These are phyloP conservation scores for Polyergus mexicanus DNA, from an alignment of 1,140 invertebrate species.

Conservation along the genomic window DNA sequence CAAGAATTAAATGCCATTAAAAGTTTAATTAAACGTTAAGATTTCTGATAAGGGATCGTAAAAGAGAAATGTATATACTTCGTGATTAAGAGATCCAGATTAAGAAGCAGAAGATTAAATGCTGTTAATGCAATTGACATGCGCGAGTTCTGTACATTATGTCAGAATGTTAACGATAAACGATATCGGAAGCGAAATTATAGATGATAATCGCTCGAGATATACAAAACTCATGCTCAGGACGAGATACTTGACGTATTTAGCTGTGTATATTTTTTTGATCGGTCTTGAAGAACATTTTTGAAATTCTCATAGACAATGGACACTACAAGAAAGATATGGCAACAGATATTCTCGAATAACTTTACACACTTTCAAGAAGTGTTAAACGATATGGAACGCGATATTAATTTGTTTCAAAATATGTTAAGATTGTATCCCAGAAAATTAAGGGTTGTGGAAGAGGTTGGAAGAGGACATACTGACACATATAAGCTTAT, in stretches of 20 bases:
- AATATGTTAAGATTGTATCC: no score
- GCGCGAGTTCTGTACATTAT: not conserved
- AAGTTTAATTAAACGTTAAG: slow-evolving; percentile 45
- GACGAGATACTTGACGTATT: not conserved
- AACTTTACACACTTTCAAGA: no score
- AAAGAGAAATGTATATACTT: not conserved
- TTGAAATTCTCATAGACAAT: no score
- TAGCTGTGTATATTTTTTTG: no score
- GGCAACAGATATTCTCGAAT: no score
- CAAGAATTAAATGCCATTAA: slow-evolving; percentile 5
- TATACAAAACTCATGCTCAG: not conserved
- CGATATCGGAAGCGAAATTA: not conserved
- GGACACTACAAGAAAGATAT: no score
- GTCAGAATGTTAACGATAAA: not conserved
- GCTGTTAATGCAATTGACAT: not conserved
- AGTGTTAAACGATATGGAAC: no score
- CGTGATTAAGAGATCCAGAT: not conserved
- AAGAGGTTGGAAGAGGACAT: no score
- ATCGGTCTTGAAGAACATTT: no score
- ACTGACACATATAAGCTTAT: no score
- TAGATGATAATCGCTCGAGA: not conserved
- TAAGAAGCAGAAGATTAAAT: not conserved
- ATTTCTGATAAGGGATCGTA: slow-evolving; percentile 4
- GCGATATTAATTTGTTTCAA: no score
- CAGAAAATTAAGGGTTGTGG: no score